Evolutionary conservation across 2,888 invertebrate genomes (phyloP).

Genomic region (Scaptomyza parva): DNA sequence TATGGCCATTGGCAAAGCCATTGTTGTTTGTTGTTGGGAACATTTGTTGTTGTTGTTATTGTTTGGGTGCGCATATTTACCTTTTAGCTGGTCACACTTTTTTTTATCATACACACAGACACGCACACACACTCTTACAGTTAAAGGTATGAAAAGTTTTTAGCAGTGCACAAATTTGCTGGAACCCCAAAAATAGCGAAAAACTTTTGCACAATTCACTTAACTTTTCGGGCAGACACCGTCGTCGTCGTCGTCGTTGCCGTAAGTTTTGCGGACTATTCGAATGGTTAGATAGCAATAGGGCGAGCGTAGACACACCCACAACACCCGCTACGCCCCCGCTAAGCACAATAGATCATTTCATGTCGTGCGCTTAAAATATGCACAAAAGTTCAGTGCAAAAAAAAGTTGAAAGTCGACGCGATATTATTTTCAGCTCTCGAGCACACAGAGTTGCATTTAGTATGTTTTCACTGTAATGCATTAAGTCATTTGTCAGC

Average conservation of each 20-base stretch:
- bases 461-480: slow-evolving; percentile 28
- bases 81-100: slow-evolving; percentile 60
- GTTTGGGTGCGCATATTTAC: slow-evolving; percentile 74
- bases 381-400: slow-evolving; percentile 68
- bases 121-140: slow-evolving; percentile 16
- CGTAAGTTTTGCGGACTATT: slow-evolving; percentile 61
- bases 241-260: slow-evolving; percentile 56
- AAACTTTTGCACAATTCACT: slow-evolving; percentile 80
- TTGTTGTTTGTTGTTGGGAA: slow-evolving; percentile 55
- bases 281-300: slow-evolving; percentile 38
- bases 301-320: slow-evolving; percentile 22
- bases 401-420: slow-evolving; percentile 25
- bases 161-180: slow-evolving; percentile 72
- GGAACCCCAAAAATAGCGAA: slow-evolving; percentile 62
- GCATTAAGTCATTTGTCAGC: slow-evolving; percentile 56
- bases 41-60: slow-evolving; percentile 17
- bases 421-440: slow-evolving; percentile 70
- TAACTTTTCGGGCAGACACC: slow-evolving; percentile 68
- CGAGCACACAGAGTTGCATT: slow-evolving; percentile 41
- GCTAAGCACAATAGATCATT: slow-evolving; percentile 72
- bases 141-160: slow-evolving; percentile 55
- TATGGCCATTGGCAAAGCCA: slow-evolving; percentile 65
- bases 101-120: slow-evolving; percentile 21
- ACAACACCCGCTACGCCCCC: slow-evolving; percentile 1
- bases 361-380: slow-evolving; percentile 44